Base-by-base conservation (phyloP, 1,140 invertebrate genomes). In the Lethrus apterus region DNA sequence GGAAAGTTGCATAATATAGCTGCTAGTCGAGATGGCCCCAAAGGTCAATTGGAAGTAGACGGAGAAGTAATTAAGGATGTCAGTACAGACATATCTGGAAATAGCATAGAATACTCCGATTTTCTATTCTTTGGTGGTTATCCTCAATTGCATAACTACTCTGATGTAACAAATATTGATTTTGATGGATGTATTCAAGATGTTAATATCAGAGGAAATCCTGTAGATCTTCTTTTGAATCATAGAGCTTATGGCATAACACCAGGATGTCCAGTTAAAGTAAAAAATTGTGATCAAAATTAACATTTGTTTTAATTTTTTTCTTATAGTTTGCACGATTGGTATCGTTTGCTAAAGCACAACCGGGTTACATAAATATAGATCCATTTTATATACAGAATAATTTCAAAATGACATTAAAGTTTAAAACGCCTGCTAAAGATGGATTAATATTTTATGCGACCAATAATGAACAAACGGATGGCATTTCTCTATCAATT, bases 171-270 rank as follows among this genome's bases (percentile, higher is more conserved):
- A 0, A 78, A 76, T 32, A 67, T 75, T 17, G 86, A 86, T 38
- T 98, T 97, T 65, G 91, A 95, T 58, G 95, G 95, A 2, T 99
- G 95, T 62, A 86, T 99, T 29, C 80, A 89, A 55, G 76, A 87
- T 48, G 79, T 98, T 1, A 72, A 76, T 14, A 82, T 98, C 34
- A 77, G 80, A 7, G 75, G 79, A 0, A 74, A 74, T 4, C 74
- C 78, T n/a, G 77, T 91, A 19, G 86, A 94, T 65, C 71, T 97
- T 0, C 85, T 77, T 41, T 76, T 83, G 47, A 84, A 86, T 52
- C 70, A 82, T 2, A 81, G 88, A 58, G 79, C 85, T 0, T 80
- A 83, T 20, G 89, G 89, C 33, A 82, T 93, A 0, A 78, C 79
- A 21, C 80, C 84, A 13, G 91, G 92, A 17, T 97, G 93, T 69